Conservation (phyloP, 2,113 vertebrate genomes). For the Tachysurus fulvidraco region DNA sequence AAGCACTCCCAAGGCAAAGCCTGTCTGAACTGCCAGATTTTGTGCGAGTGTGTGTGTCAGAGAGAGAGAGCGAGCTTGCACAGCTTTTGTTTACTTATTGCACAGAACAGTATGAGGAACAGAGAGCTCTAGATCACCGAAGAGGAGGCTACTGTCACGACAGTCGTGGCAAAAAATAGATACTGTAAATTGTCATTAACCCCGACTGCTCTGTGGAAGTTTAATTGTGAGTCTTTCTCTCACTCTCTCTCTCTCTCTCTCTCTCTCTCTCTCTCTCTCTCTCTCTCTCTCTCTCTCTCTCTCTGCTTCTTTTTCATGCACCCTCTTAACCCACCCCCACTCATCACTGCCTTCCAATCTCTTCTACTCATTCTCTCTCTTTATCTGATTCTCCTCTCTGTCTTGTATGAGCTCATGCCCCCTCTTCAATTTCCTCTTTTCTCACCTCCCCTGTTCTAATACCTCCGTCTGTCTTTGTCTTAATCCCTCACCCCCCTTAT, state of each 20-base stretch:
- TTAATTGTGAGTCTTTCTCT: conserved; percentile 20
- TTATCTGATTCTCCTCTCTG: not conserved
- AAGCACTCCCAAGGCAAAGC: conserved; percentile 37
- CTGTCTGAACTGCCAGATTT: conserved; percentile 22
- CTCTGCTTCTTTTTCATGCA: not conserved
- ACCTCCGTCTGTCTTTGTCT: not conserved
- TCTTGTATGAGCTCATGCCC: not conserved
- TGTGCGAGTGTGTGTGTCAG: conserved; percentile 27
- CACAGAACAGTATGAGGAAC: conserved; percentile 25
- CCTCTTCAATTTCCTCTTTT: not conserved
- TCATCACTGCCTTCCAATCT: not conserved
- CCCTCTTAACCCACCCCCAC: conserved; percentile 20
- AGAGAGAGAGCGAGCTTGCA: not conserved
- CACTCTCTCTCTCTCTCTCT: not conserved
- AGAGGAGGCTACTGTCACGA: conserved; percentile 20
- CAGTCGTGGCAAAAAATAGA: conserved; percentile 33
- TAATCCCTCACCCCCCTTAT: not conserved
- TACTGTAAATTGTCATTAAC: conserved; percentile 41
- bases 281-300: not conserved
- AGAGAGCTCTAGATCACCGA: conserved; percentile 2
- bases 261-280: not conserved
- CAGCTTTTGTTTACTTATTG: conserved; percentile 67
- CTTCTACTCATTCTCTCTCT: not conserved
- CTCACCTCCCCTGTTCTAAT: not conserved
- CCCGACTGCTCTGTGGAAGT: conserved; percentile 19